Conservation (phyloP, 2,797 vertebrate species). For the Malurus splendens region DNA sequence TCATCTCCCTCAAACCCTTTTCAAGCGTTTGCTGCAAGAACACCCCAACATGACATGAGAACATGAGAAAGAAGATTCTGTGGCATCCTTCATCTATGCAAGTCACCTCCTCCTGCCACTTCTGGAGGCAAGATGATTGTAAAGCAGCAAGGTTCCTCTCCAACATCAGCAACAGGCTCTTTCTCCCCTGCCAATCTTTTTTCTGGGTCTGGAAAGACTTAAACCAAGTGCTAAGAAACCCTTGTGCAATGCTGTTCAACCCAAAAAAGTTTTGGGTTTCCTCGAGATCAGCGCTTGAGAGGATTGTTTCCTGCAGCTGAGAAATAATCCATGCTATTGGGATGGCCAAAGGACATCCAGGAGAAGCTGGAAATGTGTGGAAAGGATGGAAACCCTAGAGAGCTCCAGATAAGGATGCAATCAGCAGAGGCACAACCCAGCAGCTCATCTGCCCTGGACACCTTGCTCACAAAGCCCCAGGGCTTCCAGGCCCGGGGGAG, state of each 20-base stretch:
- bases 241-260: neutral
- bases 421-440: neutral
- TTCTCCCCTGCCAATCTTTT: neutral
- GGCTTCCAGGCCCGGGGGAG: neutral
- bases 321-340: neutral
- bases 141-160: neutral
- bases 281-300: neutral
- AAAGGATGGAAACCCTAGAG: neutral
- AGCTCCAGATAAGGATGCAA: neutral
- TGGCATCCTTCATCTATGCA: neutral
- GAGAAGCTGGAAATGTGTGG: neutral
- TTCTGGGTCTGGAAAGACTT: neutral
- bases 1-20: neutral
- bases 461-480: accelerated
- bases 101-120: neutral
- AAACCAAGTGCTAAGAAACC: neutral
- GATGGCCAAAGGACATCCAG: neutral
- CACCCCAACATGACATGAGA: neutral
- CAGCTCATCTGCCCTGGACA: neutral
- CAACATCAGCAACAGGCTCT: neutral
- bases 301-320: neutral
- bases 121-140: accelerated
- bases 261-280: neutral
- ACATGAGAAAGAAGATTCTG: neutral
- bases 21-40: neutral